Evolutionary conservation across 2,797 vertebrate genomes (phyloP).

Genomic region (Pangasius mekongensis): DNA sequence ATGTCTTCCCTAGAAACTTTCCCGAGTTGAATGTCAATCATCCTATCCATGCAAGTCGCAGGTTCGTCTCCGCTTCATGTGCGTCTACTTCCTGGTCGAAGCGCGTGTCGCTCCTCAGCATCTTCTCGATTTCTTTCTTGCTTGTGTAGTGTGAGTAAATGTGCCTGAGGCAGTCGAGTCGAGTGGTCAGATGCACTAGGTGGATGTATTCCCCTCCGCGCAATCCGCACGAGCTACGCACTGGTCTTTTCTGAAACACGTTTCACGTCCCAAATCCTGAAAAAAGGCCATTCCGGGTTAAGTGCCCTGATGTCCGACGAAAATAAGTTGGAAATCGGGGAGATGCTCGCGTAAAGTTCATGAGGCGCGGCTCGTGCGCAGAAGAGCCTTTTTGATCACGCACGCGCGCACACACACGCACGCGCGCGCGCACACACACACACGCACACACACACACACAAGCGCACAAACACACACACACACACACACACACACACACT

Average conservation of each 20-base stretch:
- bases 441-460: too few species aligned
- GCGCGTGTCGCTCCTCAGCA: conserved; percentile 26
- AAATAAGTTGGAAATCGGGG: conserved; percentile 16
- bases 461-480: neutral
- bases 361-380: conserved; percentile 29
- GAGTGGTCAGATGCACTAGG: conserved; percentile 29
- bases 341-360: conserved; percentile 31
- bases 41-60: conserved; percentile 23
- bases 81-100: neutral
- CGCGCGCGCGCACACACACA: neutral
- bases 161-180: conserved; percentile 22
- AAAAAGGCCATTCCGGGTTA: neutral
- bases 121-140: conserved; percentile 8
- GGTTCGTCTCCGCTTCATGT: neutral
- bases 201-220: conserved; percentile 29
- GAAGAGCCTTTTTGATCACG: conserved; percentile 26
- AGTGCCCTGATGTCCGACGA: conserved; percentile 5
- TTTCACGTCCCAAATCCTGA: conserved; percentile 9
- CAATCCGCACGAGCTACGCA: conserved; percentile 33
- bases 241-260: neutral
- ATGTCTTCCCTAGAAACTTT: conserved; percentile 68
- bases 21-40: conserved; percentile 39
- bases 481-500: neutral
- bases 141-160: conserved; percentile 5
- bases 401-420: neutral